Conservation (phyloP, 2,888 invertebrate species). For the Galeopsomyia nigrocyanea region DNA sequence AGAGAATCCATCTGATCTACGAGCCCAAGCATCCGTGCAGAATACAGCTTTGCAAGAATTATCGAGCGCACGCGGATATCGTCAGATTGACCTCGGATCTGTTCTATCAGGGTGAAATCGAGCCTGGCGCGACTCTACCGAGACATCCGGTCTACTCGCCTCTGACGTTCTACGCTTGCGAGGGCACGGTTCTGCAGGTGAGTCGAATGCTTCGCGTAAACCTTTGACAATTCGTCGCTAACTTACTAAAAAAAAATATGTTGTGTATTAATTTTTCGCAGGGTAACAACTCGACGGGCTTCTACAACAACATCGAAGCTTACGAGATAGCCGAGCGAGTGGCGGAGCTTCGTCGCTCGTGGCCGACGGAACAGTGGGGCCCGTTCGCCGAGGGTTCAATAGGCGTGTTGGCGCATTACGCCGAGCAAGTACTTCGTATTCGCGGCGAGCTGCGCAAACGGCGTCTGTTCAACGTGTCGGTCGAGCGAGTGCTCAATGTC, state of each 20-base stretch:
- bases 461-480: conserved; percentile 81
- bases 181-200: conserved; percentile 86
- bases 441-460: conserved; percentile 82
- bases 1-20: conserved; percentile 83
- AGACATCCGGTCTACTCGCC: conserved; percentile 80
- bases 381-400: conserved; percentile 82
- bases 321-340: conserved; percentile 85
- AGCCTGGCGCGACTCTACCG: conserved; percentile 78
- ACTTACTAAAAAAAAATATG: conserved; percentile 58
- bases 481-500: conserved; percentile 86
- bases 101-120: conserved; percentile 84
- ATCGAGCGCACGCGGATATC: conserved; percentile 85
- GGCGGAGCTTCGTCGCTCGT: conserved; percentile 77
- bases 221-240: conserved; percentile 30
- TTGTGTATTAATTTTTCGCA: conserved; percentile 44
- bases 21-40: conserved; percentile 82
- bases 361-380: conserved; percentile 82
- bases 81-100: conserved; percentile 85
- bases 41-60: conserved; percentile 85
- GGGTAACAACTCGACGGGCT: conserved; percentile 77
- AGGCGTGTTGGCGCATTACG: conserved; percentile 88
- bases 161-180: conserved; percentile 83
- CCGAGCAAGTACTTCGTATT: conserved; percentile 83
- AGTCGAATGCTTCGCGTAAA: conserved; percentile 49
- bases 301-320: conserved; percentile 86